These are phyloP conservation scores for Drosophila repletoides DNA, from an alignment of 1,140 invertebrate species.

Conservation along the genomic window DNA sequence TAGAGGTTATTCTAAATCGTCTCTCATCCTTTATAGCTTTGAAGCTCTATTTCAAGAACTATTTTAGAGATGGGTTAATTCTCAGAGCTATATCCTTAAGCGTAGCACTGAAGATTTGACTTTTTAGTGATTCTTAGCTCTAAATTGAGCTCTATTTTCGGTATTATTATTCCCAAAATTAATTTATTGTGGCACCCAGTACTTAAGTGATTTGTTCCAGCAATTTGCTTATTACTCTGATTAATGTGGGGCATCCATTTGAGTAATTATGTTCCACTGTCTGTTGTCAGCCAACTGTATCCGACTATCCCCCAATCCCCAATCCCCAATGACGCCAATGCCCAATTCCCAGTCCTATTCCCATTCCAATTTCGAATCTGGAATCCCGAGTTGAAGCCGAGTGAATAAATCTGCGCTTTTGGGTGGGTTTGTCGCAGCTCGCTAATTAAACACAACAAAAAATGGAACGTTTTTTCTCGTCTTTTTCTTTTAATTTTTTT, in stretches of 20 bases:
- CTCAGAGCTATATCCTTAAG: too few species aligned
- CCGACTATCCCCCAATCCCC: background rate
- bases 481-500: constrained; percentile 37
- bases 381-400: constrained; percentile 28
- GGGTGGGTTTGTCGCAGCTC: constrained; percentile 72
- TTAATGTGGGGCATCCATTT: constrained; percentile 42
- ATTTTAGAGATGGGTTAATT: too few species aligned
- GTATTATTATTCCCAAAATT: background rate
- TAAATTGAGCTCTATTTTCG: too few species aligned
- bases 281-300: constrained; percentile 11
- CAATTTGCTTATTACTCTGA: constrained; percentile 48
- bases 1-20: too few species aligned
- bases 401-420: constrained; percentile 70
- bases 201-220: constrained; percentile 5
- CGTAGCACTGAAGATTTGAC: too few species aligned
- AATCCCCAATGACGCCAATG: too few species aligned
- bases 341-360: background rate
- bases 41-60: too few species aligned
- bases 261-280: constrained; percentile 3
- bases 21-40: too few species aligned
- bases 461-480: constrained; percentile 37
- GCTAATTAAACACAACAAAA: constrained; percentile 71
- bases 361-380: background rate
- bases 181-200: background rate
- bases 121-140: too few species aligned